Conservation (phyloP, 2,113 vertebrate species). For the Coptodon rendalli region DNA sequence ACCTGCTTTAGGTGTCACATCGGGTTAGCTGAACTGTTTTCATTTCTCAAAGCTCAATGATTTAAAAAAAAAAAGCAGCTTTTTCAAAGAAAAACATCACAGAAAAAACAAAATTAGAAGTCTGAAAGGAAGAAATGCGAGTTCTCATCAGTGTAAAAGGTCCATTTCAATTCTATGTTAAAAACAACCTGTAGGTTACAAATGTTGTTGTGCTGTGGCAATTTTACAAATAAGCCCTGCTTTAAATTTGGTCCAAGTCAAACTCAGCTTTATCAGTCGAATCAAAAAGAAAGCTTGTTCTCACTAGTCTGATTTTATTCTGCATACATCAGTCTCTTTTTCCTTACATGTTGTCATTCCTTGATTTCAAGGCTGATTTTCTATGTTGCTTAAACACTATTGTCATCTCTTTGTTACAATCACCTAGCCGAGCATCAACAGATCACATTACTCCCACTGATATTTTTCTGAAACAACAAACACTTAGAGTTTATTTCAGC, state of each 20-base stretch:
- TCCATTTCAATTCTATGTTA: neutral
- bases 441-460: neutral
- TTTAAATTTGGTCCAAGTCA: neutral
- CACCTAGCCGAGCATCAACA: neutral
- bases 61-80: slow-evolving; percentile 39
- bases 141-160: neutral
- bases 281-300: neutral
- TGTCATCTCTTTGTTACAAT: neutral
- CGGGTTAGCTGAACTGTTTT: neutral
- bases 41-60: slow-evolving; percentile 22
- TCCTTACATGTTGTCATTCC: neutral
- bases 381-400: neutral
- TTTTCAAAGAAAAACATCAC: slow-evolving; percentile 3
- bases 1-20: neutral
- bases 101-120: slow-evolving; percentile 18
- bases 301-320: neutral
- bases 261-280: neutral
- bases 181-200: neutral
- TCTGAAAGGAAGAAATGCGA: slow-evolving; percentile 8
- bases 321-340: neutral
- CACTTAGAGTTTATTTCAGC: neutral
- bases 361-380: slow-evolving; percentile 4
- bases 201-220: neutral
- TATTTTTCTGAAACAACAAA: neutral
- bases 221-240: neutral